Conservation (phyloP, 1,140 invertebrate species). For the Pseudobourletiella spinata region DNA sequence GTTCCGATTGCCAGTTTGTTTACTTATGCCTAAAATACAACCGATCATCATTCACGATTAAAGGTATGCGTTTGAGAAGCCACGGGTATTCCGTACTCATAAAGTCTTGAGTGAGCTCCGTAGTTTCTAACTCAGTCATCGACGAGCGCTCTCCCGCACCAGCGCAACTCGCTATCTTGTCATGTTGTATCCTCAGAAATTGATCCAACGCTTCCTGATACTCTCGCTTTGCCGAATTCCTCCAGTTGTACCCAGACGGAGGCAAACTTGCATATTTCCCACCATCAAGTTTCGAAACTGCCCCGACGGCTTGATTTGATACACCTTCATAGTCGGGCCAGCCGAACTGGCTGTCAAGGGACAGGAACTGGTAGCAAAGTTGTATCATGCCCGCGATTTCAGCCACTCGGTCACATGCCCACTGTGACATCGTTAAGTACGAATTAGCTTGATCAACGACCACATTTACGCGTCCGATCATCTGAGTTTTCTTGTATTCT, state of each 20-base stretch:
- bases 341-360: too few relatives aligned
- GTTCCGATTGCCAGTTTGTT: too few relatives aligned
- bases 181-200: not conserved
- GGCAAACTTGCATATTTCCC: not conserved
- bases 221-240: not conserved
- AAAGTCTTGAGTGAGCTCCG: conserved; percentile 5
- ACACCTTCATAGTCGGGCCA: too few relatives aligned
- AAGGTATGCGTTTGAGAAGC: conserved; percentile 2
- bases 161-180: not conserved
- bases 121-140: not conserved
- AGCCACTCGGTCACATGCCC: not conserved
- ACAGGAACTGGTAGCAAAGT: not conserved
- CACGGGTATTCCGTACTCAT: conserved; percentile 16
- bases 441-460: not conserved
- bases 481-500: not conserved
- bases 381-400: not conserved
- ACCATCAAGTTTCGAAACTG: not conserved
- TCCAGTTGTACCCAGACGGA: not conserved
- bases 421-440: not conserved
- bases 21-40: not conserved
- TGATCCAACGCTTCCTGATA: not conserved
- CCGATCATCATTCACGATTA: not conserved
- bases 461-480: not conserved
- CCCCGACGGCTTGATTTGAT: too few relatives aligned
- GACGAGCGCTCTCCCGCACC: not conserved